Conservation (phyloP, 1,140 invertebrate species). For the Ditylenchus dipsaci region DNA sequence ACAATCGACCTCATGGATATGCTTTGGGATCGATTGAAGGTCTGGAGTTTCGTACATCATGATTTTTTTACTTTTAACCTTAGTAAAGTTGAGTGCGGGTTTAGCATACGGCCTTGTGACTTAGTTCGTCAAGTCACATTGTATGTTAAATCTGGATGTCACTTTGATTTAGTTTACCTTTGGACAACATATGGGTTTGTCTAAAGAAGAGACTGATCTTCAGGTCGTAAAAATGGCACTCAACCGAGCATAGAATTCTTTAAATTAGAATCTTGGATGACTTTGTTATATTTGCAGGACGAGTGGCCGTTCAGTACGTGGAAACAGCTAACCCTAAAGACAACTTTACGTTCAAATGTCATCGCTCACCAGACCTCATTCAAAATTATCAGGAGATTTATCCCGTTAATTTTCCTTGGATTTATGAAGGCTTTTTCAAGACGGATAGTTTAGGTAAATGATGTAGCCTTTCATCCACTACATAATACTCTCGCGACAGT, state of each 20-base stretch:
- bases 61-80: no score
- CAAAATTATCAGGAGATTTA: constrained; percentile 78
- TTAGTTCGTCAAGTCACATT: no score
- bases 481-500: constrained; percentile 95
- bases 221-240: no score
- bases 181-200: no score
- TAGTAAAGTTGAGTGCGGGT: no score
- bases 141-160: no score
- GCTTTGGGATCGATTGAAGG: constrained; percentile 91
- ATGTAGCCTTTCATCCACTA: constrained; percentile 92
- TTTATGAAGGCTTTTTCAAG: constrained; percentile 43
- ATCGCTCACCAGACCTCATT: constrained; percentile 79
- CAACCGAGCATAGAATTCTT: no score
- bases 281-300: constrained; percentile 55
- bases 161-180: no score
- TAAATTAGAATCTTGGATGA: no score
- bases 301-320: constrained; percentile 93
- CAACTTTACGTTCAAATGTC: constrained; percentile 99
- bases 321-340: constrained; percentile 88
- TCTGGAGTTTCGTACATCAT: constrained; percentile 2
- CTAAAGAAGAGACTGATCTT: no score
- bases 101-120: no score
- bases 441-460: no score
- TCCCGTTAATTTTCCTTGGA: constrained; percentile 63
- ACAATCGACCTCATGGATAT: constrained; percentile 71